Base-by-base conservation (phyloP, 2,888 invertebrate species). In the Charanyca ferruginea region DNA sequence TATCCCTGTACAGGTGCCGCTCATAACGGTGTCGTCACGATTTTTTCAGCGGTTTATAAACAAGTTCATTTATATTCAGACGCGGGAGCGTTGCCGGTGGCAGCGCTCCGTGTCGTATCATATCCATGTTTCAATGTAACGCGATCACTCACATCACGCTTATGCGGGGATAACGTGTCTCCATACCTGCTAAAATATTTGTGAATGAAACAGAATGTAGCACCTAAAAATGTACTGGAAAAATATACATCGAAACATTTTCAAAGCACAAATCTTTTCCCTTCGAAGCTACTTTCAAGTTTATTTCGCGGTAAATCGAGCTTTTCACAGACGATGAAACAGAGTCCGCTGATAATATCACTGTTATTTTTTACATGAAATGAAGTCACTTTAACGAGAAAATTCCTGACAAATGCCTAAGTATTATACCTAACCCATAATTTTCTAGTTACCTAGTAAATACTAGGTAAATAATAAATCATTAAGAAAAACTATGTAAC, bases 21-120 rank as follows among this genome's bases (percentile, higher is more conserved):
- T 60, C 44, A 54, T 59, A 45, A 22, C 28, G 20, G 58, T 49
- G 52, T 54, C 42, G 57, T 49, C 49, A 48, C 45, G 47, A 58
- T 61, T 70, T 71, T 76, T 75, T 61, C 61, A 58, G 64, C 57
- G 53, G 64, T 64, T 76, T 66, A 61, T 64, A 76, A 76, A 71
- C 72, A 73, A 83, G 83, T 84, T 85, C 85, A 85, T 89, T 88
- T 85, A 87, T 85, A 88, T 86, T 89, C 86, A 83, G 79, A 55
- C 67, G 76, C 63, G 65, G 73, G 45, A 42, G 35, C 49, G 16
- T 16, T 44, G 68, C 62, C 63, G 11, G 13, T 18, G 83, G 67
- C 66, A 68, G 22, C 22, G 6, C n/a, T 73, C 74, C 78, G 68
- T 38, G 58, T 42, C 80, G 79, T 83, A 83, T 83, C 83, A 81